phyloP scores from a whole-genome alignment of 1,140 invertebrate species.

The Euborellia annulipes region DNA sequence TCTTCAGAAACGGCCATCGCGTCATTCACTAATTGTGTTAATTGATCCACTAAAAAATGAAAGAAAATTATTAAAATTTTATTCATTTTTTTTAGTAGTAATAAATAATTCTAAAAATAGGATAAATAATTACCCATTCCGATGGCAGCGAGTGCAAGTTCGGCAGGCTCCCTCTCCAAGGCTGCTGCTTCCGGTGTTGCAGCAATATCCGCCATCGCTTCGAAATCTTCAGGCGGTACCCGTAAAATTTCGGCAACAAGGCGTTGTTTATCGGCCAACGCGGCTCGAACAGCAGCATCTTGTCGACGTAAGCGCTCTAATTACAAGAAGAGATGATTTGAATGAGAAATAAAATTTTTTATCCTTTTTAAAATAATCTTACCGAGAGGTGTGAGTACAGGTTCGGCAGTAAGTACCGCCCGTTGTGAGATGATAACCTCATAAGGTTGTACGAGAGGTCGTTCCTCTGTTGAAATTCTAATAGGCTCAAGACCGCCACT shows the following conservation, averaged over 20 bases:
- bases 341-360: constrained; percentile 10
- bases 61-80: background rate
- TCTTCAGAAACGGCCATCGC: constrained; percentile 33
- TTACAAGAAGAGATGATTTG: constrained; percentile 21
- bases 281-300: constrained; percentile 49
- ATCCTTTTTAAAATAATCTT: constrained; percentile 14
- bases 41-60: constrained; percentile 28
- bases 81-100: constrained; percentile 1
- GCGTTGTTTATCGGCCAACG: constrained; percentile 53
- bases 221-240: constrained; percentile 51
- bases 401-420: constrained; percentile 57
- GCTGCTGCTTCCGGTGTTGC: constrained; percentile 23
- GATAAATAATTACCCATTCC: constrained; percentile 39
- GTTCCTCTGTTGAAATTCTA: constrained; percentile 32
- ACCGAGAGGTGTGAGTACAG: constrained; percentile 65
- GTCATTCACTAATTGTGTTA: constrained; percentile 34
- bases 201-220: constrained; percentile 45
- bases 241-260: constrained; percentile 59
- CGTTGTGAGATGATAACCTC: constrained; percentile 59
- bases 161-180: constrained; percentile 41
- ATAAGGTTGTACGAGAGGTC: constrained; percentile 59
- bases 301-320: constrained; percentile 52
- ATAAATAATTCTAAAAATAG: constrained; percentile 13
- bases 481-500: constrained; percentile 21
- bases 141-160: constrained; percentile 52